Base-by-base conservation (phyloP, 1,140 invertebrate species). In the Stratiolaelaps scimitus region DNA sequence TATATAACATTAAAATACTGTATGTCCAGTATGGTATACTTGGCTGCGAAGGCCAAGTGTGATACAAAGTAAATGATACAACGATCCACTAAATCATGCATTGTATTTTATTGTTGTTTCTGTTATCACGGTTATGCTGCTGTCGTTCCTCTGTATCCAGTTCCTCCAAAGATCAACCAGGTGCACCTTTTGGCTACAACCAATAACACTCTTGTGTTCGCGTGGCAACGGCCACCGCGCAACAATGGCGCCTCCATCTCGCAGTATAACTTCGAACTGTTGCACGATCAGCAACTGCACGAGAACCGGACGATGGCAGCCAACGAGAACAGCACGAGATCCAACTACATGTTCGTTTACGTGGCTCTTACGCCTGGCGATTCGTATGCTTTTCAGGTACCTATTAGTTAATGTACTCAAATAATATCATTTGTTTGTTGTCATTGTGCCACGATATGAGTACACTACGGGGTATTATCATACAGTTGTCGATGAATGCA, bases 201-300 rank as follows among this genome's bases (percentile, higher is more conserved):
- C n/a, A 72, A 72, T 64, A 69, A 72, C 48, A 71, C 72, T 2
- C 53, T 72, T 20, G 66, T 72, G 44, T 69, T 72, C 44, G 72
- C 71, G 13, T 72, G 72, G 72, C 60, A 69, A 13, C 40, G 69
- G 19, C 71, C 71, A 10, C 34, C 44, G 7, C 66, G 70, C 26
- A 70, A 72, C 65, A 72, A 72, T 23, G 71, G 71, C 5, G 70
- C 70, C 1, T 43, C 67, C 10, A 72, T 72, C 13, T 68, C 44
- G 15, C 67, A 69, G 30, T 72, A 72, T 53, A 53, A 69, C 13
- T 67, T 72, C 2, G 64, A 69, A 45, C 56, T 72, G 45, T 28
- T 53, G 28, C 67, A 71, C 46, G 53, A 60, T 34, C 34, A 26
- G 34, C 53, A 60, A 26, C 53, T 60, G 53, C 53, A 60, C 53